Percentiles rank a stretch among this genome's conserved stretches.
Evolutionary conservation across 2,888 invertebrate species (phyloP).

Genomic region (Plagodis dolabraria): DNA sequence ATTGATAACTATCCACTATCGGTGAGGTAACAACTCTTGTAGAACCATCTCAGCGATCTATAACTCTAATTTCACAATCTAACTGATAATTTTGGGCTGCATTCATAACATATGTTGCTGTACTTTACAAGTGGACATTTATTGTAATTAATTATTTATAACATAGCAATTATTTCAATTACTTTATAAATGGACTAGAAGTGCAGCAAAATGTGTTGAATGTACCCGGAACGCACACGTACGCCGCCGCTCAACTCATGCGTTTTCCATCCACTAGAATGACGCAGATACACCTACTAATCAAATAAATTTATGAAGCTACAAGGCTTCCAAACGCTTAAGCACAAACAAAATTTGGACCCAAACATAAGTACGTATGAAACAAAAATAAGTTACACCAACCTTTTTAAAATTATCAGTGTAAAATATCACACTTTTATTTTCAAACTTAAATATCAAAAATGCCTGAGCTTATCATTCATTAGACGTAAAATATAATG

Average conservation of each 20-base stretch:
- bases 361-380: slow-evolving; percentile 42
- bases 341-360: slow-evolving; percentile 47
- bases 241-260: slow-evolving; percentile 55
- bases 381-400: slow-evolving; percentile 15
- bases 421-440: neutral
- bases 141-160: slow-evolving; percentile 10
- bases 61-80: slow-evolving; percentile 71
- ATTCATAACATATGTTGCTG: slow-evolving; percentile 52
- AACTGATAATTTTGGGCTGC: slow-evolving; percentile 68
- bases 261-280: too few relatives aligned
- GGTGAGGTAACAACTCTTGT: slow-evolving; percentile 82
- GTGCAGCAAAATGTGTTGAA: slow-evolving; percentile 43
- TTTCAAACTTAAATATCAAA: neutral
- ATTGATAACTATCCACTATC: slow-evolving; percentile 81
- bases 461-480: slow-evolving; percentile 5
- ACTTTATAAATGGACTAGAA: slow-evolving; percentile 16
- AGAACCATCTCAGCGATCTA: slow-evolving; percentile 72
- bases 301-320: slow-evolving; percentile 25
- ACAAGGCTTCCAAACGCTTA: slow-evolving; percentile 15
- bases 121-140: slow-evolving; percentile 3
- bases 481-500: slow-evolving; percentile 11
- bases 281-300: slow-evolving; percentile 35
- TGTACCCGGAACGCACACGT: slow-evolving; percentile 52
- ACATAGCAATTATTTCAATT: slow-evolving; percentile 5
- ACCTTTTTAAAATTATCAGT: slow-evolving; percentile 3